phyloP scores from a whole-genome alignment of 2,113 vertebrate species.

The Psophia crepitans region DNA sequence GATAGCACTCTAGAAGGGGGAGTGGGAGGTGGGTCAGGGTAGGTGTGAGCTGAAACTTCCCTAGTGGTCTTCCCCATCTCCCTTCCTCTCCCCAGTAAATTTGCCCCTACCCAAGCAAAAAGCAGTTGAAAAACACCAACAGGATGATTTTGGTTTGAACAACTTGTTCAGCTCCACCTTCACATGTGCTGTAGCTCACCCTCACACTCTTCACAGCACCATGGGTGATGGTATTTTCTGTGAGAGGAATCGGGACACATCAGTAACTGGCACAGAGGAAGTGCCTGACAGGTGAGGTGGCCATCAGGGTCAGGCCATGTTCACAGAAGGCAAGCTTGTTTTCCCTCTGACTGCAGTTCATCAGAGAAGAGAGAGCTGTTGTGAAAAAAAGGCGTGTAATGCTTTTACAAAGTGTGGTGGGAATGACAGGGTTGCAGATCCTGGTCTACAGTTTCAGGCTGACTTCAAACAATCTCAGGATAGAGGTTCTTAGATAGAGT shows the following conservation, averaged over 20 bases:
- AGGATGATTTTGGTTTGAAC: background rate
- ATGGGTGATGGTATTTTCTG: background rate
- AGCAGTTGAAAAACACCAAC: background rate
- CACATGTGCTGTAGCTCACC: background rate
- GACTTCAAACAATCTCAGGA: background rate
- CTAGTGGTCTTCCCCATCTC: background rate
- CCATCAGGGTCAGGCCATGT: background rate
- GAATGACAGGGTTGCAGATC: background rate
- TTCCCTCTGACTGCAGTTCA: background rate
- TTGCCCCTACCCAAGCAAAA: background rate
- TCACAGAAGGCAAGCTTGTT: background rate
- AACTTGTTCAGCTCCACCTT: background rate
- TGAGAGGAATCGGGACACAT: background rate
- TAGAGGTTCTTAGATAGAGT: background rate
- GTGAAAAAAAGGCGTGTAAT: background rate
- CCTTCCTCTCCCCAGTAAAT: background rate
- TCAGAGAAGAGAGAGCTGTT: background rate
- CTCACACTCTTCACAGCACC: background rate
- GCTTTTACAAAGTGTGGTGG: background rate
- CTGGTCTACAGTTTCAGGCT: background rate
- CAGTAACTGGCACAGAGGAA: background rate
- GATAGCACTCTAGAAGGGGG: background rate
- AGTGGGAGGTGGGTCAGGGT: background rate
- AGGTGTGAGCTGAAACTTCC: background rate
- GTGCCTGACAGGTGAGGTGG: background rate